These are phyloP conservation scores for Martes martes DNA, from an alignment of 2,113 vertebrate species.

Conservation along the genomic window DNA sequence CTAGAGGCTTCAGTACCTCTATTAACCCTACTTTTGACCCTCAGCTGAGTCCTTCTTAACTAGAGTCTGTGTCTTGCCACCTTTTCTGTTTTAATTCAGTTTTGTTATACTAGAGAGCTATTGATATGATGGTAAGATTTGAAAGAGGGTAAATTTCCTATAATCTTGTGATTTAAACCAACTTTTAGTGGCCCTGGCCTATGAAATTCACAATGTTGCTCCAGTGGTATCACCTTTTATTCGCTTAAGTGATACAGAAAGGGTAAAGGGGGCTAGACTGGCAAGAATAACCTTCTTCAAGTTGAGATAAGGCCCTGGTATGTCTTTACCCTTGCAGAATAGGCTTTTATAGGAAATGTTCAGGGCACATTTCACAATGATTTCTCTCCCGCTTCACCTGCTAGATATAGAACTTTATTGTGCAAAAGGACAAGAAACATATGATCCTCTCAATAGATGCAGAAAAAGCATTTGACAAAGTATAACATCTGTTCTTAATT, in stretches of 20 bases:
- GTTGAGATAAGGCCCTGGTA: background rate
- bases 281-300: background rate
- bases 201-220: background rate
- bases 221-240: background rate
- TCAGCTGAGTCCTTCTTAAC: background rate
- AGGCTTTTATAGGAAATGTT: background rate
- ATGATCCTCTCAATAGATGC: background rate
- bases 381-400: background rate
- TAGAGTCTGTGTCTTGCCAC: background rate
- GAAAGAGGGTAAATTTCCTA: too few species aligned
- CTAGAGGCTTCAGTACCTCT: background rate
- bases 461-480: background rate
- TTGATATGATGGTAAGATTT: background rate
- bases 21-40: background rate
- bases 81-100: background rate
- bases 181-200: background rate
- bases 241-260: background rate
- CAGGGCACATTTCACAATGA: background rate
- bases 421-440: background rate
- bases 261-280: background rate
- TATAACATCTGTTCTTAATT: too few species aligned
- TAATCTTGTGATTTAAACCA: background rate
- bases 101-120: background rate
- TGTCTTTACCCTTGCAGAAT: background rate
- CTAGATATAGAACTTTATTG: background rate